Evolutionary conservation across 2,888 invertebrate genomes (phyloP).

Genomic region (Aphidius colemani): DNA sequence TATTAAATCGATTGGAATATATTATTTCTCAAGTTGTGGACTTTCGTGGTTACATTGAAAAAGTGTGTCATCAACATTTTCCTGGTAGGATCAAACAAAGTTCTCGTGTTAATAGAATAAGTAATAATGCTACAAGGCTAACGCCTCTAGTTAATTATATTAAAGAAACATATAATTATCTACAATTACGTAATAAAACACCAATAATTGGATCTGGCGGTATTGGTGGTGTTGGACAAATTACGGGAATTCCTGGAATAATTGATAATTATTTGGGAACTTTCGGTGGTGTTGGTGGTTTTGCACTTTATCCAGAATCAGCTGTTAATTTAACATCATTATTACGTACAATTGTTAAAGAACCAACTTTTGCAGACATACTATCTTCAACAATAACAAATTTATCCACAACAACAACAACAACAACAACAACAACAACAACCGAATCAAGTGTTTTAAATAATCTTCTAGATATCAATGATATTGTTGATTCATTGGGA

Average conservation of each 20-base stretch:
- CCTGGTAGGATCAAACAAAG: too few relatives aligned
- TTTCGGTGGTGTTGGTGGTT: slow-evolving; percentile 15
- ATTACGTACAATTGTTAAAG: not conserved
- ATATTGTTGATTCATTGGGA: too few relatives aligned
- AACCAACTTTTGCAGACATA: not conserved
- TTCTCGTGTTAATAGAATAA: not conserved
- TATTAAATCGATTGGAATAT: too few relatives aligned
- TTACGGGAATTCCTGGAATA: not conserved
- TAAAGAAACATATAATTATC: not conserved
- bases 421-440: not conserved
- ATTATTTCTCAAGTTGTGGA: too few relatives aligned
- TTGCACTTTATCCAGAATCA: slow-evolving; percentile 11
- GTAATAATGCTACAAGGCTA: not conserved
- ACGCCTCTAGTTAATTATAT: too few relatives aligned
- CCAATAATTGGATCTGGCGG: slow-evolving; percentile 10
- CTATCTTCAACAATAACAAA: not conserved
- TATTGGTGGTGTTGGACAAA: slow-evolving; percentile 4
- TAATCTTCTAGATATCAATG: not conserved
- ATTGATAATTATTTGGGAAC: not conserved
- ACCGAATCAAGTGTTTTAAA: not conserved
- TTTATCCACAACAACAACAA: not conserved
- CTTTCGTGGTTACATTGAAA: too few relatives aligned
- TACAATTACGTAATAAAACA: not conserved
- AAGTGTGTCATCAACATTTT: too few relatives aligned
- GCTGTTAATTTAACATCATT: not conserved